These are phyloP conservation scores for Lysiphlebus fabarum DNA, from an alignment of 1,140 invertebrate genomes.

Conservation along the genomic window DNA sequence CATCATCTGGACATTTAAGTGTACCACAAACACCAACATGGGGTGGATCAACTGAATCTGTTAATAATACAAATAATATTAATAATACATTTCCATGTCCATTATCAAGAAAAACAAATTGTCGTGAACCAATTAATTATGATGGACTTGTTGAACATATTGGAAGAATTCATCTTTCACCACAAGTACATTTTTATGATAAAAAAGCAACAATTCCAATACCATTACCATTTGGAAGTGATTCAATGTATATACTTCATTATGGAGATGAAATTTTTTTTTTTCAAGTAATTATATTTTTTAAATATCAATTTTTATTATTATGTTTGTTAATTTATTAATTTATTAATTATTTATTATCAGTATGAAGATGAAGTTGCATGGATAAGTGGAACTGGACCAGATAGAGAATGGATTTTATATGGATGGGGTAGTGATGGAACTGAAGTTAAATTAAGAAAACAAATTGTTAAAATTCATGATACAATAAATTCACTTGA, in stretches of 20 bases:
- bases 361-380: conserved; percentile 39
- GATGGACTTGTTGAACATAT: conserved; percentile 41
- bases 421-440: conserved; percentile 29
- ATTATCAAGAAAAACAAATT: conserved; percentile 28
- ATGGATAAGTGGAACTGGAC: conserved; percentile 37
- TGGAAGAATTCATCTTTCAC: conserved; percentile 31
- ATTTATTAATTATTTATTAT: conserved; percentile 16
- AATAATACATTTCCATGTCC: conserved; percentile 40
- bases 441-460: conserved; percentile 36
- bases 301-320: conserved; percentile 1
- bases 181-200: conserved; percentile 44
- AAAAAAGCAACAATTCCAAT: conserved; percentile 34
- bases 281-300: conserved; percentile 37
- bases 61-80: conserved; percentile 21
- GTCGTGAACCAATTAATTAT: conserved; percentile 33
- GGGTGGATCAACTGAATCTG: conserved; percentile 46
- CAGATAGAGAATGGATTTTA: conserved; percentile 40
- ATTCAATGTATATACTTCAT: conserved; percentile 43
- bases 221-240: conserved; percentile 38
- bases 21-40: conserved; percentile 35
- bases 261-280: conserved; percentile 41
- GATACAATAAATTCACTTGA: conserved; percentile 20
- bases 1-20: conserved; percentile 19
- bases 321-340: not conserved
- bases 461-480: conserved; percentile 37